Evolutionary conservation across 2,113 vertebrate genomes (phyloP), one percentile per base, ranked within the genome.

Genomic region (Aplodontia rufa): DNA sequence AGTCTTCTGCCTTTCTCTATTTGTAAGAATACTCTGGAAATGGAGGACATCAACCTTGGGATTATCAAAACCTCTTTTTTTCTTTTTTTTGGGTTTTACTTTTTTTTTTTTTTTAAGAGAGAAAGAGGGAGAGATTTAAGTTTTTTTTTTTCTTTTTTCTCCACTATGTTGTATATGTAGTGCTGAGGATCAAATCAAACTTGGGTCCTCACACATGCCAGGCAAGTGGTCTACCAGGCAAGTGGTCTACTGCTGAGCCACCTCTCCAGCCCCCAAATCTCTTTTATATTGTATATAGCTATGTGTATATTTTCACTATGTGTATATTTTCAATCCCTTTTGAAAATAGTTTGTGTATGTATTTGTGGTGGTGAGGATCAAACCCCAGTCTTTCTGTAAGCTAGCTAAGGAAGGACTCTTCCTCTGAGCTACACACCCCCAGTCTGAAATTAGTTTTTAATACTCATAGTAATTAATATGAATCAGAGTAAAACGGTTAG

Each of bases 401-500:
- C 7, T 49, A 19, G 3, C 7, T 49, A 30, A 62, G 9, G 1
- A 51, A 80, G 17, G 8, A 35, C 5, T 58, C 24, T 47, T 0
- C 22, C 13, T 24, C 6, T 58, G 49, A 75, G 5, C 10, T 37
- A 2, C 0, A 2, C 0, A 35, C 1, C 8, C 9, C 7, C 22
- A 19, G 16, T 47, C 40, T 17, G 11, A 40, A 35, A 80, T 13
- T 1, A 37, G 14, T 8, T 90, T 92, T 87, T 58, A 93, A 68
- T 86, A 28, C 26, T 72, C 86, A 49, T 8, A 74, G 47, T 91
- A 40, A 74, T 74, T 4, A 37, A 58, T 58, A 8, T 3, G 0
- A 80, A 69, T 87, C 32, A 69, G 68, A 85, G 24, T 2, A 88
- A 47, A 71, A 1, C 28, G 4, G 5, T 71, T 45, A 96, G 6